Base-by-base conservation (phyloP, 2,888 invertebrate genomes). In the Xanthorhoe spadicearia region DNA sequence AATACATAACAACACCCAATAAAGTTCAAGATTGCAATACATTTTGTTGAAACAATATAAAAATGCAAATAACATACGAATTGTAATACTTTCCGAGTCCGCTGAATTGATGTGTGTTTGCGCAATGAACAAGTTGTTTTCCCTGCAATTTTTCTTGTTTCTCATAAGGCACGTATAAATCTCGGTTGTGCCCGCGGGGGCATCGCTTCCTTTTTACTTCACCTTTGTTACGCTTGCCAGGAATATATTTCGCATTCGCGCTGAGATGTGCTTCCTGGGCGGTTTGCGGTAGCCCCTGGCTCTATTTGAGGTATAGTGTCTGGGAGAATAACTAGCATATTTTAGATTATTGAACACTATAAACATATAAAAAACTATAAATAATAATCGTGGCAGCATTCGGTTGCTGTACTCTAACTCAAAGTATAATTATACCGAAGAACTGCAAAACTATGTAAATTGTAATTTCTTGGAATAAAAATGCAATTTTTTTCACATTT, bases 201-300 rank as follows among this genome's bases (percentile, higher is more conserved):
- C 76, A 76, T 81, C 83, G 87, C 87, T 89, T 90, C 87, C 91
- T 90, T 92, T 89, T 90, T 87, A 89, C 88, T 89, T 90, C 86
- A 90, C 89, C 90, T 92, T 92, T 92, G 92, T 92, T 93, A 92
- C 92, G 92, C 90, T 92, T 89, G 91, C 89, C 89, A 86, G 81
- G 86, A 89, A 90, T 91, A 92, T 91, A 90, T 92, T 91, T 92
- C 90, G 90, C 90, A 89, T 90, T 92, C 88, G 88, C 89, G 86
- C 85, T 92, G 92, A 92, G 86, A 86, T 83, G 84, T 83, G 89
- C 92, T 93, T 93, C 92, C 92, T 92, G 92, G 91, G 92, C 90
- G 91, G 92, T 85, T 88, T 86, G 85, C 80, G 83, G 83, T 81
- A 77, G 87, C 92, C 89, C 71, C 79, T 75, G 90, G 92, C 90